Evolutionary conservation across 2,888 invertebrate species (phyloP).

Genomic region (Exocentrus adspersus): DNA sequence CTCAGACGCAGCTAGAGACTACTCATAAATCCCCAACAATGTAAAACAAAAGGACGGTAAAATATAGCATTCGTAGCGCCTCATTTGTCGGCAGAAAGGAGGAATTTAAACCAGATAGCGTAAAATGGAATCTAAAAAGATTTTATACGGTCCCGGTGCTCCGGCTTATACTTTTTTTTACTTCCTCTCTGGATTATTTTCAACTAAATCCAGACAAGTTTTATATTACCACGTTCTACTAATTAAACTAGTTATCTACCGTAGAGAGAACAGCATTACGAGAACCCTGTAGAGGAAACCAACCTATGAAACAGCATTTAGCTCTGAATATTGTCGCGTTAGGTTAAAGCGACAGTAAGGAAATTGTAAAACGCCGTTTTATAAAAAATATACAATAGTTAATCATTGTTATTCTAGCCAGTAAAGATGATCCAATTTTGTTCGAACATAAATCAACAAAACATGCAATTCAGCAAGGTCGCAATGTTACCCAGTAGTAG

Average conservation of each 20-base stretch:
- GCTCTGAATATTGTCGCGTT: no score
- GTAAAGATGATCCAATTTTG: no score
- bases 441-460: no score
- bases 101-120: background rate
- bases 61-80: background rate
- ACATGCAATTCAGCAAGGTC: no score
- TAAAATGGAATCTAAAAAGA: background rate
- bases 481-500: no score
- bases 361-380: no score
- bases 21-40: background rate
- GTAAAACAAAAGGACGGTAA: background rate
- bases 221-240: background rate
- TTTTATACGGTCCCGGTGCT: conserved; percentile 3
- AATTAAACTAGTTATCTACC: background rate
- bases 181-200: background rate
- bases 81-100: background rate
- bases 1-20: background rate
- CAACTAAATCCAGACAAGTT: background rate
- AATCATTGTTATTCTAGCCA: no score
- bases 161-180: background rate
- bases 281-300: background rate
- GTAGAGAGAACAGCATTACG: background rate
- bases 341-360: no score
- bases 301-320: no score
- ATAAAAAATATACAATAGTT: no score